Base-by-base conservation (phyloP, 2,113 vertebrate species). In the Sorex fumeus region DNA sequence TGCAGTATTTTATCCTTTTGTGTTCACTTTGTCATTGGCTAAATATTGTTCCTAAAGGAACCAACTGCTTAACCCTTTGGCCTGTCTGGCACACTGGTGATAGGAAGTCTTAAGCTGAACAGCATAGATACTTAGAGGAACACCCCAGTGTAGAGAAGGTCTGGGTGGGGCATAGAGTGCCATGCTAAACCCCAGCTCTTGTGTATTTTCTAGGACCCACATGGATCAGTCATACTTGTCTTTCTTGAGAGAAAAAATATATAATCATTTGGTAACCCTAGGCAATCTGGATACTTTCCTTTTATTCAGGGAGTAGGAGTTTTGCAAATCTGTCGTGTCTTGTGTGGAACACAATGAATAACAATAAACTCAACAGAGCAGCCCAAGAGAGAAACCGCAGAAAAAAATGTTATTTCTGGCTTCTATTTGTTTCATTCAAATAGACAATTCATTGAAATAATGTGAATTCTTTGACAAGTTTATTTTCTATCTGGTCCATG, bases 361-460 rank as follows among this genome's bases (percentile, higher is more conserved):
- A 47, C 21, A 47, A n/a, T 19, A 66, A 53, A 28, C 60, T 62
- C 4, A 18, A 60, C 78, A 78, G 64, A 50, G 71, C 21, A 74
- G 11, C 82, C 64, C n/a, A 27, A 81, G 90, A 93, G 40, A 25
- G 0, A n/a, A 77, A 74, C 67, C 75, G 12, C 66, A 60, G 18
- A 53, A 30, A 71, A 90, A 50, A 93, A 92, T 62, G 27, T 32
- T 60, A 40, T 76, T 93, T 66, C 79, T 76, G 23, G 30, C 64
- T 94, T 95, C 75, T 91, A 62, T 91, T 75, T 84, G 79, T 84
- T 94, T 87, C 72, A 40, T 28, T 85, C 86, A 90, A 45, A 80
- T 72, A 64, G n/a, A 57, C 45, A 80, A 5, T 95, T 85, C 23
- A 77, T 91, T 71, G 75, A 86, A 90, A 82, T 69, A 88, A 86